A percentile compares a stretch with the other conserved stretches of the same genome.
These are phyloP conservation scores for Agelas oroides DNA, from an alignment of 37 sponge, comb jelly and placozoan species.

Conservation along the genomic window DNA sequence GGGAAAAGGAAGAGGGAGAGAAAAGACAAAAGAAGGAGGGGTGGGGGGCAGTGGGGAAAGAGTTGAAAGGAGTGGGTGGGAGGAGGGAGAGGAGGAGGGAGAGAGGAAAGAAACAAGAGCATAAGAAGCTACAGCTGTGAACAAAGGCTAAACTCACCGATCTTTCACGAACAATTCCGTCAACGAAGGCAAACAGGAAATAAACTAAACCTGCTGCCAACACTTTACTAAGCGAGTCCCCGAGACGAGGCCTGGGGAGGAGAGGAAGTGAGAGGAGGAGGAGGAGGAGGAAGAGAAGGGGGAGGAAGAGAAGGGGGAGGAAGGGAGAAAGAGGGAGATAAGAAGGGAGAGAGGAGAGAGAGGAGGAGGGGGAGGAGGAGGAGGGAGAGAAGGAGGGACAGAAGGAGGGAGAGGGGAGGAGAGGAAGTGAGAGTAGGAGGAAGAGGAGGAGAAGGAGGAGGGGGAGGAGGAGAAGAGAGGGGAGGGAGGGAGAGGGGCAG, in stretches of 20 bases:
- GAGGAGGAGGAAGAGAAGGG: neutral
- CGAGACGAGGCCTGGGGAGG: constrained; percentile 68
- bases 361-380: neutral
- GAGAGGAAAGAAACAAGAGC: too few relatives aligned
- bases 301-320: neutral
- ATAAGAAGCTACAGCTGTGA: too few relatives aligned
- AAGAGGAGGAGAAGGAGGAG: too few relatives aligned
- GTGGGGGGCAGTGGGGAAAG: neutral
- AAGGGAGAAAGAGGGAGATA: too few relatives aligned
- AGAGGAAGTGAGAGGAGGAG: constrained; percentile 9
- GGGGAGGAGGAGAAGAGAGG: too few relatives aligned
- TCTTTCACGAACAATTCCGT: constrained; percentile 56
- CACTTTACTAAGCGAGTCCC: constrained; percentile 53
- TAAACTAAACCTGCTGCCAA: constrained; percentile 64
- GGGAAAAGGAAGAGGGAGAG: too few relatives aligned
- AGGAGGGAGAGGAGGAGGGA: too few relatives aligned
- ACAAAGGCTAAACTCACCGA: constrained; percentile 42
- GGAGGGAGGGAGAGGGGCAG: neutral
- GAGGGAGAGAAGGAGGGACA: neutral
- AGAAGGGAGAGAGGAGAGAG: too few relatives aligned
- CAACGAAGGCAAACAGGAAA: constrained; percentile 50
- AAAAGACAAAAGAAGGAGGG: too few relatives aligned
- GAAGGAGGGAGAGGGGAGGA: too few relatives aligned
- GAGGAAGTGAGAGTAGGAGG: too few relatives aligned
- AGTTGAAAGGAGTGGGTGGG: too few relatives aligned